Evolutionary conservation across 2,113 vertebrate genomes (phyloP), one percentile per base, ranked within the genome.

Genomic region (Heptranchias perlo): DNA sequence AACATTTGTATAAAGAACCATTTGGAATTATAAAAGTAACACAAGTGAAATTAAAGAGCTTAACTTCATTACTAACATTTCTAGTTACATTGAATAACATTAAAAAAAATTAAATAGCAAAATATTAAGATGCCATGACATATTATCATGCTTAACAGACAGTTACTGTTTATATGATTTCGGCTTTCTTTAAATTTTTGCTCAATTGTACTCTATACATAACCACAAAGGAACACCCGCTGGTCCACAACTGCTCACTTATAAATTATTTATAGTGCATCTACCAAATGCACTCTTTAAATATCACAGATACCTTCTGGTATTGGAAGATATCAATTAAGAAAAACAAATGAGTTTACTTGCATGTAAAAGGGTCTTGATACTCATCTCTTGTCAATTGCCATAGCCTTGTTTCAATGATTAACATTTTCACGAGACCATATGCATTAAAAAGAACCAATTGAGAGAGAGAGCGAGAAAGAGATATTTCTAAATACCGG

Each of bases 21-120:
- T 73, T 95, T 95, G 65, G 87, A 95, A 95, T 95, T 95, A 95
- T 95, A 95, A 95, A 95, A 95, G 94, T 95, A 95, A 95, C 65
- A 95, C 94, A 35, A 95, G 65, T 69, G 44, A 69, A 95, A 95
- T 69, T 95, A 69, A 94, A 95, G 87, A 95, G 94, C 44, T 58
- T 47, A 95, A 52, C 94, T 95, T 95, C 94, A 95, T 95, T 95
- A 95, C 69, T 95, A 95, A 95, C 64, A 95, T 95, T 95, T 95
- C 64, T 69, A 95, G 94, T 95, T 95, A 95, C 65, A 73, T 35
- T 95, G 94, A 95, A 62, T 62, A 93, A 95, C 65, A 95, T 95
- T 95, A 91, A 95, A 95, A n/a, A 69, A 95, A 95, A 95, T 95
- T 95, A 95, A 95, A 95, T 95, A 95, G 64, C 52, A 95, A 69